A percentile compares a stretch with the other conserved stretches of the same genome.
Conservation (phyloP, 2,113 vertebrate genomes). For the Turnix velox region DNA sequence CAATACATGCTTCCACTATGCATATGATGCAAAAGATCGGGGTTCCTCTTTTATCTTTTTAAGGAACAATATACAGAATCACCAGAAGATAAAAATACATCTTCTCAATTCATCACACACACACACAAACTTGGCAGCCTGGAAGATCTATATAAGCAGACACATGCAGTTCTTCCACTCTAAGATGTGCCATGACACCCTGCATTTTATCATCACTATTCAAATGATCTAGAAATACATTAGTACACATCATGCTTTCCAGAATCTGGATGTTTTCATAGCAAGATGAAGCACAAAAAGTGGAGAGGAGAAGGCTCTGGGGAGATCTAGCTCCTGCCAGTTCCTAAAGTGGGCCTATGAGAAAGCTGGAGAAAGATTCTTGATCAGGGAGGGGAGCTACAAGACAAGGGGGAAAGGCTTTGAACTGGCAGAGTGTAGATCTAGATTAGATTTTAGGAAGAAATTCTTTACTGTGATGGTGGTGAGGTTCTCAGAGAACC, state of each 20-base stretch:
- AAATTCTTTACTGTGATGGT: too few species aligned
- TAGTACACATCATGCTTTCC: neutral
- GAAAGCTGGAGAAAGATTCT: too few species aligned
- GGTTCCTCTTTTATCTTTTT: neutral
- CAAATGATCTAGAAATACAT: neutral
- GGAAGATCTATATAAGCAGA: fast-evolving
- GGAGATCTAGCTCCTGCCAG: too few species aligned
- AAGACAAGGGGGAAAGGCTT: too few species aligned
- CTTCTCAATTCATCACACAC: neutral
- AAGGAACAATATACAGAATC: neutral
- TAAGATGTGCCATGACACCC: neutral
- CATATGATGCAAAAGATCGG: neutral
- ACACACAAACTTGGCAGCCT: neutral
- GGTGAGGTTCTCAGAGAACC: too few species aligned
- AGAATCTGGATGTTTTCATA: neutral
- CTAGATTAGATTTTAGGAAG: too few species aligned
- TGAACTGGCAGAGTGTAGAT: too few species aligned
- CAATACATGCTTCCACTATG: neutral
- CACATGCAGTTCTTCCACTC: neutral
- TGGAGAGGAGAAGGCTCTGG: too few species aligned
- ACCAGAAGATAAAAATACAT: neutral
- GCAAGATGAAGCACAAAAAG: neutral
- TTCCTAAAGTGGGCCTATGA: too few species aligned
- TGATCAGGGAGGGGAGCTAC: too few species aligned
- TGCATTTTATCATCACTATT: neutral